Conservation (phyloP, 2,113 vertebrate species). For the Pomatostomus ruficeps region DNA sequence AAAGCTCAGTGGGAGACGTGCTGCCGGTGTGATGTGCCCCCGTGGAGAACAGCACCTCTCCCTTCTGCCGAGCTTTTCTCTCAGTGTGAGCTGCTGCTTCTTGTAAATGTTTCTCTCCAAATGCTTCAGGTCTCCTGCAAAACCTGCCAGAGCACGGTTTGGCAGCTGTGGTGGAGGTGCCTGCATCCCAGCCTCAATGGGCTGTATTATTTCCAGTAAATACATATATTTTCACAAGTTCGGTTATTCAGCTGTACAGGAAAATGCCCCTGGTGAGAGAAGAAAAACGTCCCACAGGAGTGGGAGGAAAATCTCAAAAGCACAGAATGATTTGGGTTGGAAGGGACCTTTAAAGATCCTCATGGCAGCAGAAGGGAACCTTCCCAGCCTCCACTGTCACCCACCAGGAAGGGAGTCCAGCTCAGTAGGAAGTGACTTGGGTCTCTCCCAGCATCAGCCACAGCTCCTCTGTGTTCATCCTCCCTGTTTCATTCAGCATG, state of each 20-base stretch:
- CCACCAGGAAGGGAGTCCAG: not conserved
- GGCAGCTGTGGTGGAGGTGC: not conserved
- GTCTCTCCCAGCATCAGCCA: not conserved
- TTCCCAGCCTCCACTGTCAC: not conserved
- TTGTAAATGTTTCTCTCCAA: not conserved
- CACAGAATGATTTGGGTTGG: no score
- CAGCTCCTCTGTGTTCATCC: not conserved
- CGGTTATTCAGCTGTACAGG: no score
- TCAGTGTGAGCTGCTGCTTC: not conserved
- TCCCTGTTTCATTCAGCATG: not conserved
- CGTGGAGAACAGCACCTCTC: not conserved
- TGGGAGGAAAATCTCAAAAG: no score
- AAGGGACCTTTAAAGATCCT: no score
- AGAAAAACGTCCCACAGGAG: no score
- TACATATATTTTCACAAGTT: no score
- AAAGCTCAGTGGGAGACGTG: not conserved
- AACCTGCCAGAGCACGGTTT: not conserved
- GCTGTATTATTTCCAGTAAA: no score
- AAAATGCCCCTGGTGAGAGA: no score
- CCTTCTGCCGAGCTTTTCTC: not conserved
- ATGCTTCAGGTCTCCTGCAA: not conserved
- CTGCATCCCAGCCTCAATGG: not conserved
- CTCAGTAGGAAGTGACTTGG: not conserved
- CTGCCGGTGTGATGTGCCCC: not conserved
- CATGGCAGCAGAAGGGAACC: not conserved